A percentile compares a stretch with the other conserved stretches of the same genome.
Evolutionary conservation across 2,797 vertebrate species (phyloP).

Genomic region (Sebastes matsubarae): DNA sequence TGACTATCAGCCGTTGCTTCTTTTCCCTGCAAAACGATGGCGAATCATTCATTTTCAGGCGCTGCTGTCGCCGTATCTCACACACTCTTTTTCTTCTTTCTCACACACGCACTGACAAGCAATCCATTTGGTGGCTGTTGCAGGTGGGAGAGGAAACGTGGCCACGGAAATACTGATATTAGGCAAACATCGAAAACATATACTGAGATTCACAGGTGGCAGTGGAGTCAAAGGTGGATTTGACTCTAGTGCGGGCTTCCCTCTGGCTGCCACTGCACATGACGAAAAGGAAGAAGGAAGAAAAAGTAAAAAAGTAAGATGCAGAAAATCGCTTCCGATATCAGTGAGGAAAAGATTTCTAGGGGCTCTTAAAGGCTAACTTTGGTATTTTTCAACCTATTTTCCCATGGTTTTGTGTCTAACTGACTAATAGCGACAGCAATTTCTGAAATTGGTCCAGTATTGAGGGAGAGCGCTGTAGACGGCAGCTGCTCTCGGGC

Average conservation of each 20-base stretch:
- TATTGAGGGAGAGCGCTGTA: background rate
- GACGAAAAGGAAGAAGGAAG: background rate
- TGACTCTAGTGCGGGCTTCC: background rate
- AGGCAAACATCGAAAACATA: slow-evolving; percentile 6
- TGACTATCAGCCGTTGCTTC: slow-evolving; percentile 41
- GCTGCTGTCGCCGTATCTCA: slow-evolving; percentile 45
- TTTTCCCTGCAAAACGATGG: slow-evolving; percentile 36
- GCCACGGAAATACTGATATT: slow-evolving; percentile 23
- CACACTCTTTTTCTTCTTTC: slow-evolving; percentile 27
- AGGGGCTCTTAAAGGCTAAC: background rate
- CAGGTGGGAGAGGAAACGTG: slow-evolving; percentile 18
- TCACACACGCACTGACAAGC: slow-evolving; percentile 37
- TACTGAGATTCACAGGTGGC: background rate
- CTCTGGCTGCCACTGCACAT: background rate
- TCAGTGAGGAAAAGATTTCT: background rate
- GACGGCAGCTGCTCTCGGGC: background rate
- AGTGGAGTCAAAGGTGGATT: background rate
- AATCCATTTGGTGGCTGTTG: slow-evolving; percentile 38
- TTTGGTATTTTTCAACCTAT: background rate
- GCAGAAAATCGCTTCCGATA: slow-evolving; percentile 15
- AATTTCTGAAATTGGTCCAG: background rate
- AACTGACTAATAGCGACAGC: background rate
- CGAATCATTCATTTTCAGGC: slow-evolving; percentile 67
- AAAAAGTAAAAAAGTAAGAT: background rate
- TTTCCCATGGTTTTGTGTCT: background rate